Base-by-base conservation (phyloP, 2,888 invertebrate genomes). In the Pasiphila rectangulata region DNA sequence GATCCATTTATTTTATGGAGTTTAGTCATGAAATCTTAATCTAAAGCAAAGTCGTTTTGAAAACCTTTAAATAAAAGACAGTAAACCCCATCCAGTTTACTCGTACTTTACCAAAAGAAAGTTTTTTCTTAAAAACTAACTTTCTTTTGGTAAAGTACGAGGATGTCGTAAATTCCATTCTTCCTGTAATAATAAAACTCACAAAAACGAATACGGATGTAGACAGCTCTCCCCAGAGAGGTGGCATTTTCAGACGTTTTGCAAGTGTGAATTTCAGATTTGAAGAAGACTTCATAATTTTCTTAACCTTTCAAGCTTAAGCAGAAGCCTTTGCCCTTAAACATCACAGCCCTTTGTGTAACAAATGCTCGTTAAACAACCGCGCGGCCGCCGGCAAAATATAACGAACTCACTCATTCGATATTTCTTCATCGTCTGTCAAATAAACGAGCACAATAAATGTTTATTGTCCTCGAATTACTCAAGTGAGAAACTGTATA, bases 401-500 rank as follows among this genome's bases (percentile, higher is more conserved):
- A 76, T 75, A 78, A 77, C 72, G 73, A 74, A 77, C 70, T 79
- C 79, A 73, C 75, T 82, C 81, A 77, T 75, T 78, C 75, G 77
- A 79, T 79, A 79, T 79, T 84, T 82, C 80, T 82, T 77, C 78
- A 81, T 84, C 81, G 79, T 82, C 79, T 82, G 83, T 85, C 84
- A 83, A 82, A 83, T 81, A 83, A 82, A 82, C 78, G 79, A 75
- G 77, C 72, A 83, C 83, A 83, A 87, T 87, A 86, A 87, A 85
- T 83, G 83, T 87, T 85, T 87, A 87, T 86, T 85, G 84, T 86
- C 80, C 78, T 78, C 79, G 82, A 85, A 87, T 87, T 86, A 86
- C 82, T 86, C 83, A 81, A 86, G 83, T 87, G 86, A 81, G 83
- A 87, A 85, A 85, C 83, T 74, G 80, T 80, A 79, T 83, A 82